Conservation (phyloP, 2,113 vertebrate genomes). For the Trichomycterus rosablanca region DNA sequence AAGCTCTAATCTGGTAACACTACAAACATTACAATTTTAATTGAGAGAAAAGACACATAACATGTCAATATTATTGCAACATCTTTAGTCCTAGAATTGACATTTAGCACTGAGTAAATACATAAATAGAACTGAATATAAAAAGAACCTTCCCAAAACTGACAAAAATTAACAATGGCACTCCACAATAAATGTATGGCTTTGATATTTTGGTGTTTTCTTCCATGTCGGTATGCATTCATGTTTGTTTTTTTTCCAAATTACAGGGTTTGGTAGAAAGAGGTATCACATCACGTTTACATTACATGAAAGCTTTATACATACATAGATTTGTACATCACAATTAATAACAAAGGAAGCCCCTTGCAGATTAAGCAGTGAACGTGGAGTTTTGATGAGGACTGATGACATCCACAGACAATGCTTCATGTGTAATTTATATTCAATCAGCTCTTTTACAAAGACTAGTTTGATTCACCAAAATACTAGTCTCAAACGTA, state of each 20-base stretch:
- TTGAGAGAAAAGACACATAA: slow-evolving; percentile 14
- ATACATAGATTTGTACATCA: slow-evolving; percentile 32
- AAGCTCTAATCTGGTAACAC: slow-evolving; percentile 14
- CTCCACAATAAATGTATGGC: slow-evolving; percentile 33
- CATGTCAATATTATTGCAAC: slow-evolving; percentile 27
- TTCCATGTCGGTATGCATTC: slow-evolving; percentile 7
- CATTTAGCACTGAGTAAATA: not conserved
- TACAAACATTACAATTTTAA: slow-evolving; percentile 3
- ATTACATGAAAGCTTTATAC: slow-evolving; percentile 25
- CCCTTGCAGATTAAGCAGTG: slow-evolving; percentile 35
- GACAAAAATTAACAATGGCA: slow-evolving; percentile 27
- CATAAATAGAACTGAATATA: slow-evolving; percentile 15
- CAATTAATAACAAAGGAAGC: slow-evolving; percentile 44
- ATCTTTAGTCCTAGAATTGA: slow-evolving; percentile 13
- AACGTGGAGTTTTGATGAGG: too few species aligned
- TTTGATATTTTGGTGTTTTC: not conserved
- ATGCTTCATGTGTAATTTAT: slow-evolving; percentile 32
- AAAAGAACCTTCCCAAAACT: slow-evolving; percentile 15
- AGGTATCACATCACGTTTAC: slow-evolving; percentile 9
- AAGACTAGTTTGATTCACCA: slow-evolving; percentile 46
- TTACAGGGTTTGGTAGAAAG: not conserved
- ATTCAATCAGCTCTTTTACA: slow-evolving; percentile 30
- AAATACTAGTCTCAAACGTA: slow-evolving; percentile 34
- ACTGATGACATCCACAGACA: too few species aligned
- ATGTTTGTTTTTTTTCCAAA: slow-evolving; percentile 13